Evolutionary conservation across 2,797 vertebrate species (phyloP).

Genomic region (Channa striata): DNA sequence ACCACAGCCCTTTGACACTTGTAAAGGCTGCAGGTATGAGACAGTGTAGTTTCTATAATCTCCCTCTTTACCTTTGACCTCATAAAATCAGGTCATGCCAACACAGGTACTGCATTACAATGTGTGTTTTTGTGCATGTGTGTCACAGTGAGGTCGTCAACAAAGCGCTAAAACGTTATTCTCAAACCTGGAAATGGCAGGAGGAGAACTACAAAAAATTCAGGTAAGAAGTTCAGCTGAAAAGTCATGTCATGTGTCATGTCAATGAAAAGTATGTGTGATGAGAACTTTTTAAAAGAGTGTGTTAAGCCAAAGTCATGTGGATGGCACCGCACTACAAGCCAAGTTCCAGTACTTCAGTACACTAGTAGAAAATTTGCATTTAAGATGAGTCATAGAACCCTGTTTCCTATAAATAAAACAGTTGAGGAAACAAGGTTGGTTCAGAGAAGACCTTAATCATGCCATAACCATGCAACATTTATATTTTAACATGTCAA

Average conservation of each 20-base stretch:
- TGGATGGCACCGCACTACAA: too few species aligned
- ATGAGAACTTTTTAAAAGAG: neutral
- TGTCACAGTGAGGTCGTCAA: slow-evolving; percentile 69
- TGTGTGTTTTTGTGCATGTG: slow-evolving; percentile 27
- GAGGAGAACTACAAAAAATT: slow-evolving; percentile 66
- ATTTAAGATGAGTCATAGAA: too few species aligned
- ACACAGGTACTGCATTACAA: neutral
- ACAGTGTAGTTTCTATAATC: neutral
- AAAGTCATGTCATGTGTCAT: neutral
- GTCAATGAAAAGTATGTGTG: neutral
- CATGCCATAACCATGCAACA: too few species aligned
- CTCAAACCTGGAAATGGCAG: slow-evolving; percentile 72
- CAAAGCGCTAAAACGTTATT: slow-evolving; percentile 56
- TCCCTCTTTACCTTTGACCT: neutral
- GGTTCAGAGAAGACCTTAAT: too few species aligned
- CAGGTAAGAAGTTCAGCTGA: slow-evolving; percentile 66
- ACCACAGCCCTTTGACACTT: slow-evolving; percentile 10
- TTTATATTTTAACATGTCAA: too few species aligned
- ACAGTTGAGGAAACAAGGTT: too few species aligned
- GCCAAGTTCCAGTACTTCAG: too few species aligned
- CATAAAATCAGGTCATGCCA: neutral
- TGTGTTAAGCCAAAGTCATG: too few species aligned
- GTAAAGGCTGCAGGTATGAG: slow-evolving; percentile 70
- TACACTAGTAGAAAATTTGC: too few species aligned
- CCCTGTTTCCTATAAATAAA: too few species aligned